phyloP scores from a whole-genome alignment of 2,888 invertebrate genomes.

The Hedychridium roseum region DNA sequence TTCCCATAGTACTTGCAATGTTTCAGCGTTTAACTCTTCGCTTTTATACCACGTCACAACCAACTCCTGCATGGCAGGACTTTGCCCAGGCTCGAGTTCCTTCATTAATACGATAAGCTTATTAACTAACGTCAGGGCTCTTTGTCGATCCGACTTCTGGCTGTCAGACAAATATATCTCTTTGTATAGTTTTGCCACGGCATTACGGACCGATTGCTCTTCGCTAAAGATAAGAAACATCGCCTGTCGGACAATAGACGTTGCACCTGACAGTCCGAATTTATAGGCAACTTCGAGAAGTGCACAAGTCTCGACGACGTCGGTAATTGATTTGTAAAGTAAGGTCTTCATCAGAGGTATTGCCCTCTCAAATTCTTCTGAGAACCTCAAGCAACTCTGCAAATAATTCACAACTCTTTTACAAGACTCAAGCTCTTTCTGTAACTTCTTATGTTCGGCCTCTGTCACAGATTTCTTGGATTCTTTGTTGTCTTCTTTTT shows the following conservation, averaged over 20 bases:
- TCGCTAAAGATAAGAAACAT: constrained; percentile 52
- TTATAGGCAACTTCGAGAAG: constrained; percentile 85
- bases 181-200: constrained; percentile 53
- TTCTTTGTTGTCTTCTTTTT: constrained; percentile 3
- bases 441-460: constrained; percentile 64
- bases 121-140: constrained; percentile 42
- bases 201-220: constrained; percentile 56
- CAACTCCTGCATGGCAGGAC: constrained; percentile 48
- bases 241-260: constrained; percentile 66
- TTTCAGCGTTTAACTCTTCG: constrained; percentile 44
- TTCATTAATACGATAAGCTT: constrained; percentile 50
- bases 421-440: constrained; percentile 68
- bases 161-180: constrained; percentile 45
- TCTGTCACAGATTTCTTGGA: no score
- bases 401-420: constrained; percentile 74
- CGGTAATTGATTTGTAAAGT: constrained; percentile 76
- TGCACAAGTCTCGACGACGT: constrained; percentile 88
- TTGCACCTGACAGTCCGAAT: constrained; percentile 79
- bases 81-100: constrained; percentile 50
- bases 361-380: constrained; percentile 65
- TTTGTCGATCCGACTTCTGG: constrained; percentile 43
- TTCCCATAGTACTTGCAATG: constrained; percentile 77
- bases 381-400: constrained; percentile 67
- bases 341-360: constrained; percentile 76
- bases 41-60: constrained; percentile 49